Percentiles rank a stretch among this genome's conserved stretches.
Conservation (phyloP, 37 sponge, comb jelly and placozoan genomes). For the Spongilla lacustris region DNA sequence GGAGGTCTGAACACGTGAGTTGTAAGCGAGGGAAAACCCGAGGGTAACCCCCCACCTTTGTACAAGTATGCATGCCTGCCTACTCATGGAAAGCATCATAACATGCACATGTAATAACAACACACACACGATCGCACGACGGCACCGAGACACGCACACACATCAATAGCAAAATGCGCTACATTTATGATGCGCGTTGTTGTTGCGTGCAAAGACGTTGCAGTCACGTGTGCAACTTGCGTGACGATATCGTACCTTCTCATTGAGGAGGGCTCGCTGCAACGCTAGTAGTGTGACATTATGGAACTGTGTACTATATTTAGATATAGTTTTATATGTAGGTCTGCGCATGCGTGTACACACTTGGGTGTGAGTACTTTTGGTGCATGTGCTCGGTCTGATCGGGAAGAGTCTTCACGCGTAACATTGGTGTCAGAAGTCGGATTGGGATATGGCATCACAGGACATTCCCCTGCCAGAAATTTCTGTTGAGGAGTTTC, state of each 20-base stretch:
- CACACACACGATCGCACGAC: neutral
- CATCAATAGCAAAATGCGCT: neutral
- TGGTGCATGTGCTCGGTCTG: constrained; percentile 1
- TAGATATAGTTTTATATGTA: neutral
- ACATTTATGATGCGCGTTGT: too few species aligned
- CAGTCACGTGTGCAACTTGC: too few species aligned
- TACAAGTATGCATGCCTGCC: neutral
- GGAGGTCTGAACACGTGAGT: too few species aligned
- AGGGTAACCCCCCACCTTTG: neutral
- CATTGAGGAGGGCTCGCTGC: too few species aligned
- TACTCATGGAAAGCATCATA: neutral
- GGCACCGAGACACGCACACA: neutral
- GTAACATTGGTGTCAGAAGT: constrained; percentile 37
- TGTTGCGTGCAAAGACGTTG: too few species aligned
- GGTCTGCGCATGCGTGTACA: neutral
- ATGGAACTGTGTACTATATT: too few species aligned
- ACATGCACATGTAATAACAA: neutral
- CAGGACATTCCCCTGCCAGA: constrained; percentile 32
- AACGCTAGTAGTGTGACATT: too few species aligned
- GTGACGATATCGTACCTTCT: too few species aligned
- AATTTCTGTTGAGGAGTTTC: constrained; percentile 23
- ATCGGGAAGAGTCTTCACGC: neutral
- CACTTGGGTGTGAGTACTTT: neutral
- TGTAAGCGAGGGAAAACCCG: too few species aligned
- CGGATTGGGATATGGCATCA: neutral